Base-by-base conservation (phyloP, 2,888 invertebrate genomes). In the Phyllotreta cruciferae region DNA sequence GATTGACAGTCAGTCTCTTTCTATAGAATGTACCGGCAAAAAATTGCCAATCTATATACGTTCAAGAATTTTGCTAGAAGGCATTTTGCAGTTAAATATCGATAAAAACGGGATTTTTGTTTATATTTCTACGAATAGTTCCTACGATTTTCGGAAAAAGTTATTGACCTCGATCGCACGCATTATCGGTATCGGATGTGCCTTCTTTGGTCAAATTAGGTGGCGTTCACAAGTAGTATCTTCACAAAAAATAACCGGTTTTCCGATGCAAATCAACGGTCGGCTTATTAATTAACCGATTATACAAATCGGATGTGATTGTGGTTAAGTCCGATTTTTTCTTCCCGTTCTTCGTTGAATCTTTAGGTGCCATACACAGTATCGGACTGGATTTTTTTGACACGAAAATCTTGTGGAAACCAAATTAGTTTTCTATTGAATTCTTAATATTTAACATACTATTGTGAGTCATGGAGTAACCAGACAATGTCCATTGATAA, bases 281-380 rank as follows among this genome's bases (percentile, higher is more conserved):
- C 56, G 24, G 55, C 56, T 47, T 62, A 60, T 67, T 66, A 66
- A 67, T 67, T 66, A 63, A 57, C 42, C 47, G 63, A 63, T 68
- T 68, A 64, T 62, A 62, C 50, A 63, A 68, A 68, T 68, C 66
- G 66, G 66, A 66, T 68, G 66, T 66, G 68, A 68, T 66, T 68
- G 64, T 66, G 63, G 64, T 63, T 66, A 61, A 10, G 57, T 57
- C 42, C 24, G 11, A 55, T 60, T 63, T 62, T 60, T 56, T 64
- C 54, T 54, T 13, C 37, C 49, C 24, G 37, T 56, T 39, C 52
- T 56, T 39, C 62, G 55, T 56, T 62, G 49, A 62, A 44, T 50
- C 6, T 37, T 11, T 52, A 10, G 38, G 1, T 11, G 11, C 5
- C 0, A 41, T 41, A 7, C 11, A 52, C 52, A 52, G 52, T 13